Evolutionary conservation across 2,113 vertebrate species (phyloP).

Genomic region (Cygnus buccinator): DNA sequence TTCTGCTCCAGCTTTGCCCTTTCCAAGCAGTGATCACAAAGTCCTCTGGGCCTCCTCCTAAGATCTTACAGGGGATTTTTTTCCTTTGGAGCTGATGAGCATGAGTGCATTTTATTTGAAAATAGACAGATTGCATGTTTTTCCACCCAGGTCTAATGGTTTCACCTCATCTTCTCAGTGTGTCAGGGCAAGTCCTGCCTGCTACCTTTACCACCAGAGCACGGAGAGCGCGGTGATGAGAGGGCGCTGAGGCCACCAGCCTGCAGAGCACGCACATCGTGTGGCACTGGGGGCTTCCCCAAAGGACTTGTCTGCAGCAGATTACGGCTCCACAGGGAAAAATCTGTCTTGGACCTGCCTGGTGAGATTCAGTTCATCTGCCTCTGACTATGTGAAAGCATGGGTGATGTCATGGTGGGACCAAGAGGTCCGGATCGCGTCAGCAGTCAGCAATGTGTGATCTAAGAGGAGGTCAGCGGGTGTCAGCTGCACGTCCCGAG

Average conservation of each 20-base stretch:
- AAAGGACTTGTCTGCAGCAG: not conserved
- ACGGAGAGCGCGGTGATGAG: not conserved
- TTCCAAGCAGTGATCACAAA: conserved; percentile 24
- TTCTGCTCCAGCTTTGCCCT: conserved; percentile 18
- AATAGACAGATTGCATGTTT: not conserved
- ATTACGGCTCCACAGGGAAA: not conserved
- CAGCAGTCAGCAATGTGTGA: not conserved
- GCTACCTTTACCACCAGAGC: not conserved
- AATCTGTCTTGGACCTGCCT: not conserved
- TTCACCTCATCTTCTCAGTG: not conserved
- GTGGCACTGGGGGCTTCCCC: not conserved
- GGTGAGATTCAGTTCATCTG: not conserved
- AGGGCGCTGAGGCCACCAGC: not conserved
- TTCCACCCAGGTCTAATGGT: not conserved
- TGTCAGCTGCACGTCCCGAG: not conserved
- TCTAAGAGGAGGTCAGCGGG: not conserved
- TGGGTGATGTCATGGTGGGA: conserved; percentile 1
- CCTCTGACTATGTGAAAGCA: not conserved
- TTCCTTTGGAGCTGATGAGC: not conserved
- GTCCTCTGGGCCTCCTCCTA: not conserved
- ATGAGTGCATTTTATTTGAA: not conserved
- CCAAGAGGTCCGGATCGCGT: not conserved
- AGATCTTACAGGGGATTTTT: not conserved
- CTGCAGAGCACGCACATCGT: accelerated
- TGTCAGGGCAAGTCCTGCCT: not conserved